A percentile compares a stretch with the other conserved stretches of the same genome.
These are phyloP conservation scores for Catocala sponsa DNA, from an alignment of 2,888 invertebrate species.

Conservation along the genomic window DNA sequence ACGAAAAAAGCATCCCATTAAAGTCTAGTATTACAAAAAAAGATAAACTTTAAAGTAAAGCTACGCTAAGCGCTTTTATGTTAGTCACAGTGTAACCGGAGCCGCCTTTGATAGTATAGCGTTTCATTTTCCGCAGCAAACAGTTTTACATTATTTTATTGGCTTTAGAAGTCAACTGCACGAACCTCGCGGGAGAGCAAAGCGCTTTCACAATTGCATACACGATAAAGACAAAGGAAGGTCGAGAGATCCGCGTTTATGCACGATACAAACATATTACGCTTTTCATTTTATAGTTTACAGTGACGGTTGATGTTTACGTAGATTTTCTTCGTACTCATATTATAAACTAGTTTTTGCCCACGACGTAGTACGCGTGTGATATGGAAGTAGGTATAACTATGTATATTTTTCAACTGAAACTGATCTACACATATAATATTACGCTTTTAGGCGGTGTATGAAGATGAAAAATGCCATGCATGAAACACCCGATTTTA, in stretches of 20 bases:
- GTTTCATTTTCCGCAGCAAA: slow-evolving; percentile 24
- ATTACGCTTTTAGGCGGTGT: too few species aligned
- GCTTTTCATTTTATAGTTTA: slow-evolving; percentile 5
- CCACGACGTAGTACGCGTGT: too few species aligned
- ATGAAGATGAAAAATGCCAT: too few species aligned
- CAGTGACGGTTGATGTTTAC: neutral
- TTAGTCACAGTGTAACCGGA: slow-evolving; percentile 10
- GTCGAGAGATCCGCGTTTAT: slow-evolving; percentile 2
- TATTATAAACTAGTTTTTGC: too few species aligned
- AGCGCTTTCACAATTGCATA: slow-evolving; percentile 34
- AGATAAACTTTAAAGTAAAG: neutral
- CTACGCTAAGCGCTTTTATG: slow-evolving; percentile 3
- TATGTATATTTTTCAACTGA: too few species aligned
- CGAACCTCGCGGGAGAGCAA: slow-evolving; percentile 22
- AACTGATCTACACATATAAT: too few species aligned
- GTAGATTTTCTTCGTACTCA: neutral
- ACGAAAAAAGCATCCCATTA: too few species aligned
- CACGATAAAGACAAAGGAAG: slow-evolving; percentile 7
- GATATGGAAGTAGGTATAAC: too few species aligned
- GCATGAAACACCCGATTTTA: too few species aligned
- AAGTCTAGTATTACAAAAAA: neutral
- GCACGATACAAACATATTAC: slow-evolving; percentile 6
- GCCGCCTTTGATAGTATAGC: slow-evolving; percentile 9
- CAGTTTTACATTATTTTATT: slow-evolving; percentile 43
- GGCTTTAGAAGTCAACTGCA: slow-evolving; percentile 42